Base-by-base conservation (phyloP, 2,797 vertebrate genomes). In the Halcyon chelicuti region DNA sequence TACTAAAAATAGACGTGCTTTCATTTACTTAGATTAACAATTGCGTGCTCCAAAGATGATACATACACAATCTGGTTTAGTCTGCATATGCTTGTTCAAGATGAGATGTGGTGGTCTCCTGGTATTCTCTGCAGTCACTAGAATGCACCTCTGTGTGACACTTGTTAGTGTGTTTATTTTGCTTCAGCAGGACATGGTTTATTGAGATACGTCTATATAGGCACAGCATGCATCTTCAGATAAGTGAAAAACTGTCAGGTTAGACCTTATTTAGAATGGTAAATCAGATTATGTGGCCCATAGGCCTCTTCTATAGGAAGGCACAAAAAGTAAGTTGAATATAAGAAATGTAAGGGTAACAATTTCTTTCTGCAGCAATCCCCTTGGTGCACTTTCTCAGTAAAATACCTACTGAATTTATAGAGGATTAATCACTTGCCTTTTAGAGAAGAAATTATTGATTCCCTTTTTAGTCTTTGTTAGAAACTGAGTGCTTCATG, bases 1-100 rank as follows among this genome's bases (percentile, higher is more conserved):
- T 89, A 63, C 86, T 94, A 93, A 95, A 92, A 90, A 90, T 62
- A 95, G 71, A 40, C 7, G 28, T 54, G 86, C 57, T 60, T 95
- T 96, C 37, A 51, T 42, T 4, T 23, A 49, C 71, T 46, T 83
- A 42, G 57, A 66, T 89, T 68, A 85, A 86, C 81, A 47, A 17
- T 61, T 1, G 9, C n/a, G 10, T 87, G 46, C 81, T 86, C 62
- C 46, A 40, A 51, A 90, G 91, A 54, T 7, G 28, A 83, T 67
- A 55, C 7, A 18, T 49, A 46, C 2, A 8, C 52, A 83, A 42
- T n/a, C 72, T 70, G 63, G 52, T 79, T 47, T 57, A 47, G 52
- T 16, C n/a, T 87, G 46, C 31, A 5, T 11, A 65, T 63, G 31
- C 60, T 67, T 62, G 74, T 70, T 57, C 40, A 58, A 89, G 55